phyloP scores from a whole-genome alignment of 1,140 invertebrate species.

The Leptopilina clavipes region DNA sequence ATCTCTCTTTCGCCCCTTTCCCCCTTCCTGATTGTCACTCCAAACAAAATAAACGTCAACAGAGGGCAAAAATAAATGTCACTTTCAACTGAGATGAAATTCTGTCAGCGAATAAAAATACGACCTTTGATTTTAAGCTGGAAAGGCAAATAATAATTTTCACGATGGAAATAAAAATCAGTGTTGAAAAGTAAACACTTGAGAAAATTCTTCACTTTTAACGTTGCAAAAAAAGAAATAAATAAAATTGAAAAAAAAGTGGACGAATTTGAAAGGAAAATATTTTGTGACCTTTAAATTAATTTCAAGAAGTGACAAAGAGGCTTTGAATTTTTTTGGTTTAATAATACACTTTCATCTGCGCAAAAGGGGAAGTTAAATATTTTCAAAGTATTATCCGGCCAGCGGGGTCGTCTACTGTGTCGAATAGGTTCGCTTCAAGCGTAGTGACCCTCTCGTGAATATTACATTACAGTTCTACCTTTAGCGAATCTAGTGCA shows the following conservation, averaged over 20 bases:
- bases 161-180: conserved; percentile 6
- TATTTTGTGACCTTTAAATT: neutral
- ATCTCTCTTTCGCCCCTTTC: neutral
- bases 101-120: conserved; percentile 16
- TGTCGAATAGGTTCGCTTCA: conserved; percentile 4
- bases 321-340: neutral
- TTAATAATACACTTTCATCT: conserved; percentile 13
- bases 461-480: conserved; percentile 7
- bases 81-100: conserved; percentile 1
- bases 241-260: neutral
- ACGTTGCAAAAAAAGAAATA: neutral
- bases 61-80: neutral
- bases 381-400: conserved; percentile 29
- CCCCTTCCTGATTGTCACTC: neutral
- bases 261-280: neutral
- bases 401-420: neutral
- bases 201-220: neutral
- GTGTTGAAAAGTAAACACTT: neutral
- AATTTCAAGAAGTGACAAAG: neutral
- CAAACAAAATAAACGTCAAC: neutral
- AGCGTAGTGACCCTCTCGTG: conserved; percentile 12
- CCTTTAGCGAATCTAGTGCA: conserved; percentile 1
- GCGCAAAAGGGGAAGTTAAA: neutral
- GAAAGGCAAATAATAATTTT: neutral
- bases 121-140: conserved; percentile 8